Percentiles rank a stretch among this genome's conserved stretches.
Conservation (phyloP, 2,113 vertebrate genomes). For the Sebastes fasciatus region DNA sequence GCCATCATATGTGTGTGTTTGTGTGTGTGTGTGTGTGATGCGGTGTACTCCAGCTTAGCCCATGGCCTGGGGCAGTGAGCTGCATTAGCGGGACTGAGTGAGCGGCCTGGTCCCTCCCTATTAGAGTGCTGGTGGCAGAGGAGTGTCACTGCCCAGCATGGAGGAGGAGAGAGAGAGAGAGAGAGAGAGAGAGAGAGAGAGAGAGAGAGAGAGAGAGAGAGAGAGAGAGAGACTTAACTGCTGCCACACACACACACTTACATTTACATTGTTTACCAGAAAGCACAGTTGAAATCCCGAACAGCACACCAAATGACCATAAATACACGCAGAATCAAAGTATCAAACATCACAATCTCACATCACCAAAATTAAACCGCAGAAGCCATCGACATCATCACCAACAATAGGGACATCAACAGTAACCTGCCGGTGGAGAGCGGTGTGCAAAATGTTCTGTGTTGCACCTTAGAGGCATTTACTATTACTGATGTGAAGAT, state of each 20-base stretch:
- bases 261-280: slow-evolving; percentile 48
- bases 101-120: slow-evolving; percentile 78
- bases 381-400: not conserved
- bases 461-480: no score
- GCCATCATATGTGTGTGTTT: slow-evolving; percentile 48
- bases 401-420: not conserved
- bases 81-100: slow-evolving; percentile 81
- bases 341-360: slow-evolving; percentile 3
- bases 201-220: slow-evolving; percentile 10
- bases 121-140: slow-evolving; percentile 83
- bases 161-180: slow-evolving; percentile 20
- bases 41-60: slow-evolving; percentile 75
- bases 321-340: slow-evolving; percentile 14
- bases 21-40: slow-evolving; percentile 50
- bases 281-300: slow-evolving; percentile 16
- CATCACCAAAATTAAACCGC: not conserved
- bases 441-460: not conserved
- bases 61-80: slow-evolving; percentile 80
- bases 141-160: slow-evolving; percentile 73
- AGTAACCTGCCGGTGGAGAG: not conserved
- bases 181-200: slow-evolving; percentile 27
- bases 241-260: slow-evolving; percentile 17
- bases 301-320: not conserved
- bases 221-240: slow-evolving; percentile 26
- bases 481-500: not conserved